Percentiles rank a stretch among this genome's conserved stretches.
phyloP scores from a whole-genome alignment of 2,888 invertebrate species.

The Harpagoxenus sublaevis region DNA sequence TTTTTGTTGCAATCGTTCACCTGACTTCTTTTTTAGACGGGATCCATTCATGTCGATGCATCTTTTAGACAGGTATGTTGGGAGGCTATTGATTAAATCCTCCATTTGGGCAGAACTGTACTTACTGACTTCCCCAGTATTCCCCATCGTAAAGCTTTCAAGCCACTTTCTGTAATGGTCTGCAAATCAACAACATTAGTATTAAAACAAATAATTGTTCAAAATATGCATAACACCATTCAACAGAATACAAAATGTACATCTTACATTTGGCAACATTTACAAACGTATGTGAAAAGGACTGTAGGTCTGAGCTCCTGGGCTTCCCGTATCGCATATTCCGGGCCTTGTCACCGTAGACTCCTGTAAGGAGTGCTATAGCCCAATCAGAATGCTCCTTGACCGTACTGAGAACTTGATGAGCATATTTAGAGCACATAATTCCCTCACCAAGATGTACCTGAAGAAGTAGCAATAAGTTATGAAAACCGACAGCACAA shows the following conservation, averaged over 20 bases:
- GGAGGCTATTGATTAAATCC: not conserved
- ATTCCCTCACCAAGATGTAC: slow-evolving; percentile 12
- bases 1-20: not conserved
- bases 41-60: not conserved
- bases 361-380: not conserved
- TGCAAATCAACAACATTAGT: not conserved
- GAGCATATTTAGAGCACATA: slow-evolving; percentile 12
- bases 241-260: not conserved
- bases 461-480: not conserved
- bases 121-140: not conserved
- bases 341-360: not conserved
- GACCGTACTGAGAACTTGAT: not conserved
- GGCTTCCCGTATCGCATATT: not conserved
- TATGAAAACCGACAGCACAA: too few species aligned
- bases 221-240: not conserved
- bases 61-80: not conserved
- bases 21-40: not conserved
- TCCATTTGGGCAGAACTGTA: not conserved
- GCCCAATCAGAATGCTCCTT: slow-evolving; percentile 13
- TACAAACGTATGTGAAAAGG: not conserved
- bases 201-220: not conserved
- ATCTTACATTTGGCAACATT: slow-evolving; percentile 14
- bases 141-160: not conserved
- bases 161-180: slow-evolving; percentile 6
- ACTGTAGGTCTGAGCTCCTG: not conserved